Evolutionary conservation across 2,888 invertebrate species (phyloP).

Genomic region (Petrolisthes cinctipes): DNA sequence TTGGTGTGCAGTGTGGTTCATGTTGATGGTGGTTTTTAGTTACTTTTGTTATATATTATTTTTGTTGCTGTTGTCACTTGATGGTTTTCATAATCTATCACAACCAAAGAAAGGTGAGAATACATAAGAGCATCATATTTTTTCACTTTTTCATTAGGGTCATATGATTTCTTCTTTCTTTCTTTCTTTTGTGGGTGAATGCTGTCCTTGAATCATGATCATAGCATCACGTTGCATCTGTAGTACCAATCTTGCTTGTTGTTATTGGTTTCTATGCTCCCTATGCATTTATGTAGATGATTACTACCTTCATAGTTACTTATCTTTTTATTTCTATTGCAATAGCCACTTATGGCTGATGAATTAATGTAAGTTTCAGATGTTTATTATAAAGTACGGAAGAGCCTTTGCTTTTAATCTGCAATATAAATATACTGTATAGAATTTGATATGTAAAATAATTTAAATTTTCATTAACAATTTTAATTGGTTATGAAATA

Average conservation of each 20-base stretch:
- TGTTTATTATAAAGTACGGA: neutral
- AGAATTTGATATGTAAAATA: too few relatives aligned
- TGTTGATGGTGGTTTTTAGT: neutral
- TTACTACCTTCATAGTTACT: neutral
- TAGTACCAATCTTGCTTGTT: neutral
- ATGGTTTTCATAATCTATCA: neutral
- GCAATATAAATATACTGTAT: neutral
- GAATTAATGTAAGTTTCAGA: constrained; percentile 19
- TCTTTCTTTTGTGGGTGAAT: neutral
- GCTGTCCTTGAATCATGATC: neutral
- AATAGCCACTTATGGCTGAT: constrained; percentile 13
- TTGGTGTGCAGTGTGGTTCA: neutral
- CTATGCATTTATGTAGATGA: neutral
- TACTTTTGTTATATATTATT: neutral
- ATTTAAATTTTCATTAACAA: too few relatives aligned
- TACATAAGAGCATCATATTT: neutral
- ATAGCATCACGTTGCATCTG: neutral
- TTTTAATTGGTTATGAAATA: too few relatives aligned
- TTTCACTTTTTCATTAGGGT: neutral
- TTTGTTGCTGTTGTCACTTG: constrained; percentile 15
- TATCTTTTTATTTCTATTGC: neutral
- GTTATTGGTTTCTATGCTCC: neutral
- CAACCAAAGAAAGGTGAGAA: constrained; percentile 11
- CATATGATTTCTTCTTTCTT: neutral
- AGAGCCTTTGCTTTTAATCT: constrained; percentile 14